Evolutionary conservation across 2,113 vertebrate species (phyloP).

Genomic region (Mormyrus iriodes): DNA sequence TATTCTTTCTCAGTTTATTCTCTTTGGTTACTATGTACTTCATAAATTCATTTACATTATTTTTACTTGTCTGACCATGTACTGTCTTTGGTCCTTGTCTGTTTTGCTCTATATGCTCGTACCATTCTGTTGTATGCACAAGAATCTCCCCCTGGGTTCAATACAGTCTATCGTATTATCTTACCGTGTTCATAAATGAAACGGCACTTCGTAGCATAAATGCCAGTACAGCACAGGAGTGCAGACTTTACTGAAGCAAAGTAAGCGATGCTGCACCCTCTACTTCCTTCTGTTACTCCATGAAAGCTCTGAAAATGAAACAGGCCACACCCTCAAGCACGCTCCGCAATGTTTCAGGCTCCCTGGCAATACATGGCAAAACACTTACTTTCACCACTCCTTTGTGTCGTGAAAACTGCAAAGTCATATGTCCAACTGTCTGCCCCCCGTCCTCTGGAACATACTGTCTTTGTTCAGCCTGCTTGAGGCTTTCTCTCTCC

Average conservation of each 20-base stretch:
- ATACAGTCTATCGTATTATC: not conserved
- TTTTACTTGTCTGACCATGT: not conserved
- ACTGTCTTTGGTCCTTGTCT: not conserved
- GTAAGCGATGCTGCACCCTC: constrained; percentile 19
- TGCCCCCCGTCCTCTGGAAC: not conserved
- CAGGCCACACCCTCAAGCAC: constrained; percentile 58
- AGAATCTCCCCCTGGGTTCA: not conserved
- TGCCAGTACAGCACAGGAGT: not conserved
- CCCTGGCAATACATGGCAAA: not conserved
- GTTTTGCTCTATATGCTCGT: not conserved
- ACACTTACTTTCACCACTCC: not conserved
- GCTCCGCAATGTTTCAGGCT: constrained; percentile 23
- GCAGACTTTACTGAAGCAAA: not conserved
- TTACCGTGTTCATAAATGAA: not conserved
- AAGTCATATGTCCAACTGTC: not conserved
- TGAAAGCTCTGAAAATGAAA: constrained; percentile 37
- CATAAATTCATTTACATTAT: not conserved
- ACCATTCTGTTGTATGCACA: not conserved
- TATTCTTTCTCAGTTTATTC: not conserved
- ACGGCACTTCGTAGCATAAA: not conserved
- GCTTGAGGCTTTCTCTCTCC: constrained; percentile 20
- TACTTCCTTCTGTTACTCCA: constrained; percentile 50
- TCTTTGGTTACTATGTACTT: not conserved
- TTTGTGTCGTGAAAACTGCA: not conserved
- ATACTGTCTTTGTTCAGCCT: constrained; percentile 24